Evolutionary conservation across 2,113 vertebrate species (phyloP).

Genomic region (Pygoscelis antarcticus): DNA sequence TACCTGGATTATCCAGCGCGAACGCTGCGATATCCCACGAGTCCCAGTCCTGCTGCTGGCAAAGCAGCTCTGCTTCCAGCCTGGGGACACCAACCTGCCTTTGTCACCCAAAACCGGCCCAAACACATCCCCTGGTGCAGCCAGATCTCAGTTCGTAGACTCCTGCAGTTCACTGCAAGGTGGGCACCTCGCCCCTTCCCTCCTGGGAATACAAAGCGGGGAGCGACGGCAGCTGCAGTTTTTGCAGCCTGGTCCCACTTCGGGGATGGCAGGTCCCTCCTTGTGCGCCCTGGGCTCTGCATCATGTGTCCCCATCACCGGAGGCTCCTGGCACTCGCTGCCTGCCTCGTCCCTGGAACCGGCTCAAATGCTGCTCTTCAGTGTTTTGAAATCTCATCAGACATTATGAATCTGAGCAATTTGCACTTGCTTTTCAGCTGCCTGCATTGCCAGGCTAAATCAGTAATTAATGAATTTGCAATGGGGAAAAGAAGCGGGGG

Average conservation of each 20-base stretch:
- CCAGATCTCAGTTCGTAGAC: not conserved
- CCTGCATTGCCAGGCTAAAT: not conserved
- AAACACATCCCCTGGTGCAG: rapidly evolving
- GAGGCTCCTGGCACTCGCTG: not conserved
- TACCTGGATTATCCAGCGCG: not conserved
- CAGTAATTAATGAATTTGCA: constrained; percentile 46
- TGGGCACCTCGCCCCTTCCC: too few relatives aligned
- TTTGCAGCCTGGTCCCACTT: not conserved
- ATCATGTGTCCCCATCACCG: not conserved
- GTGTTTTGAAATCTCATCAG: constrained; percentile 34
- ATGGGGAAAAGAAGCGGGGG: not conserved
- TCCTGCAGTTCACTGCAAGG: not conserved
- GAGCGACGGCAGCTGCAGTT: not conserved
- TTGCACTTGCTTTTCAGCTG: not conserved
- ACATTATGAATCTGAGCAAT: not conserved
- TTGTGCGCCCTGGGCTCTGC: not conserved
- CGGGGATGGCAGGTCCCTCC: not conserved
- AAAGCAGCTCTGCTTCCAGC: not conserved
- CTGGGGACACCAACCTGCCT: not conserved
- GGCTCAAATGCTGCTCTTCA: not conserved
- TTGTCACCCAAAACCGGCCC: not conserved
- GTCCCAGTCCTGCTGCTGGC: not conserved
- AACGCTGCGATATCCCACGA: not conserved
- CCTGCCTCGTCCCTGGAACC: not conserved
- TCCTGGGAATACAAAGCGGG: not conserved